A percentile compares a stretch with the other conserved stretches of the same genome.
Evolutionary conservation across 2,113 vertebrate genomes (phyloP).

Genomic region (Halichoerus grypus): DNA sequence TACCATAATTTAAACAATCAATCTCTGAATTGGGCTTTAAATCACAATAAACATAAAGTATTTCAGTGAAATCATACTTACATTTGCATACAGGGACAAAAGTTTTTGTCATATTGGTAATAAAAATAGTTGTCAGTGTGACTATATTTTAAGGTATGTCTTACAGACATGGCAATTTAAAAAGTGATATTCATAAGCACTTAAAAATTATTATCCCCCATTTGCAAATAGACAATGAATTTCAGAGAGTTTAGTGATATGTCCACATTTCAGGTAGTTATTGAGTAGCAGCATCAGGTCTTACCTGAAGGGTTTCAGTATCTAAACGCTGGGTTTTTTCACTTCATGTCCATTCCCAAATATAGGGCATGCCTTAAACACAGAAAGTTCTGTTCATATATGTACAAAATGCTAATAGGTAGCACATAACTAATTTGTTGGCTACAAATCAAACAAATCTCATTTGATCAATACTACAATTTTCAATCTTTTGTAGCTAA

Average conservation of each 20-base stretch:
- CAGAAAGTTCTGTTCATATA: background rate
- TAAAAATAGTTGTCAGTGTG: background rate
- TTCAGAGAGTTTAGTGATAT: background rate
- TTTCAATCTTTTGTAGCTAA: slow-evolving; percentile 84
- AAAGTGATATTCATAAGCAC: background rate
- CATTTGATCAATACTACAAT: background rate
- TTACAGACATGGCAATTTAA: background rate
- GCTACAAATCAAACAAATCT: background rate
- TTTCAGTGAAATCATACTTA: background rate
- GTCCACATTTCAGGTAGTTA: background rate
- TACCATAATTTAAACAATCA: background rate
- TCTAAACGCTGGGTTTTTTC: background rate
- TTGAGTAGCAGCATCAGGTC: background rate
- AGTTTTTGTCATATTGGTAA: background rate
- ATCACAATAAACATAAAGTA: background rate
- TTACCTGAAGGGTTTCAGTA: background rate
- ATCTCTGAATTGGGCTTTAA: background rate
- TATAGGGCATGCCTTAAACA: background rate
- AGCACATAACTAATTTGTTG: background rate
- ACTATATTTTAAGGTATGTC: background rate
- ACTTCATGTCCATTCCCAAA: background rate
- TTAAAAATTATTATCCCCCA: background rate
- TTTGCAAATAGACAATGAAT: background rate
- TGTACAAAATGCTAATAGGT: background rate
- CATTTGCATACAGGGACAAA: background rate